These are phyloP conservation scores for Felis chaus DNA, from an alignment of 2,113 vertebrate species.

Conservation along the genomic window DNA sequence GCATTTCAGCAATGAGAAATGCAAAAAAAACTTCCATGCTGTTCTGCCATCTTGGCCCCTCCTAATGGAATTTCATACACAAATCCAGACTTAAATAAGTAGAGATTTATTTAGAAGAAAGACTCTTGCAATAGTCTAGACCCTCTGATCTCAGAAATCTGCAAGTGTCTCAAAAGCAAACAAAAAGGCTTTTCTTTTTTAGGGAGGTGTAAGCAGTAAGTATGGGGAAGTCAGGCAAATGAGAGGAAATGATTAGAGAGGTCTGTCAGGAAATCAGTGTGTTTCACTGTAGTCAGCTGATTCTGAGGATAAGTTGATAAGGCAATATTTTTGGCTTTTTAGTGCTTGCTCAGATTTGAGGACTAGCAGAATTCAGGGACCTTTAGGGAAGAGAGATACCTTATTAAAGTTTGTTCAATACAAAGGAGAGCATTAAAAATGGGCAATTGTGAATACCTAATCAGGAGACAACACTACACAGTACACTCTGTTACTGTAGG, in stretches of 20 bases:
- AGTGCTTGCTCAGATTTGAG: not conserved
- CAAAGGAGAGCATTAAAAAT: constrained; percentile 14
- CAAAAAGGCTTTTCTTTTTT: not conserved
- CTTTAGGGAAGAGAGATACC: not conserved
- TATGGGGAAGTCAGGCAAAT: not conserved
- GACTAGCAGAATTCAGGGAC: not conserved
- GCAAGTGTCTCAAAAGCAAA: constrained; percentile 1
- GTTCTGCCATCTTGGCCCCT: too few species aligned
- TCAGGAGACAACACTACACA: not conserved
- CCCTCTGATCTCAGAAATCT: not conserved
- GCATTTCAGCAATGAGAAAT: too few species aligned
- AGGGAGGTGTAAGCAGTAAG: not conserved
- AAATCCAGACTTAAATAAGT: not conserved
- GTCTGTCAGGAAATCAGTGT: not conserved
- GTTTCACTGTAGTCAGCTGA: not conserved
- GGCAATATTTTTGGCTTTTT: not conserved
- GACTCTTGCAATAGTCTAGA: not conserved
- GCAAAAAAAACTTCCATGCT: too few species aligned
- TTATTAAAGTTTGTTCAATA: not conserved
- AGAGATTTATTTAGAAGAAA: constrained; percentile 16
- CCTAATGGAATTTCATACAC: not conserved
- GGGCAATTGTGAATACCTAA: not conserved
- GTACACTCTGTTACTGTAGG: not conserved
- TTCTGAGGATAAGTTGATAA: not conserved
- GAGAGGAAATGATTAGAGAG: not conserved